Percentiles rank a stretch among this genome's conserved stretches.
Evolutionary conservation across 2,797 vertebrate genomes (phyloP).

Genomic region (Champsocephalus esox): DNA sequence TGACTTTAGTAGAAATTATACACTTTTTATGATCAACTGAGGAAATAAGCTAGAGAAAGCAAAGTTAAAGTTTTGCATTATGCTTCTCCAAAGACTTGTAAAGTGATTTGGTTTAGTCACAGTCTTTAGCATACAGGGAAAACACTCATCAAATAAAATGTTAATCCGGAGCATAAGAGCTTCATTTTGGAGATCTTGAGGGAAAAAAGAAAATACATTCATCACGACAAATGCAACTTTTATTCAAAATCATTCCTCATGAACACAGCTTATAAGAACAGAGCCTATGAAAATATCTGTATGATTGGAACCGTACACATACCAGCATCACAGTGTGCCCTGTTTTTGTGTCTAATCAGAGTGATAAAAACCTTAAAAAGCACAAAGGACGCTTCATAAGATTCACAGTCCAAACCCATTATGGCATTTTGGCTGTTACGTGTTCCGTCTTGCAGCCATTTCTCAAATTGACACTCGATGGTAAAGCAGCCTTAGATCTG

Average conservation of each 20-base stretch:
- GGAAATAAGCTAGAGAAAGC: constrained; percentile 57
- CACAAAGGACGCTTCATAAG: constrained; percentile 34
- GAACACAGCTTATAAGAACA: neutral
- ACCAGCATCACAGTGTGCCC: constrained; percentile 1
- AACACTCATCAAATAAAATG: constrained; percentile 54
- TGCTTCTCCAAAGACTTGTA: constrained; percentile 55
- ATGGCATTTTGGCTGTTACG: constrained; percentile 24
- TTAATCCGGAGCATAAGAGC: constrained; percentile 36
- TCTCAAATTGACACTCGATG: constrained; percentile 29
- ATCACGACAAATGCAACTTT: constrained; percentile 22
- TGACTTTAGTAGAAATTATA: constrained; percentile 48
- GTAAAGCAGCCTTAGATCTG: constrained; percentile 23
- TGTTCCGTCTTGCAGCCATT: constrained; percentile 43
- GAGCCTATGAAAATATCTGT: constrained; percentile 5
- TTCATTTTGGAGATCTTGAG: constrained; percentile 26
- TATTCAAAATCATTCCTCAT: constrained; percentile 13
- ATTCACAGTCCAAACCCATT: constrained; percentile 38
- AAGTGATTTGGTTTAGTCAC: constrained; percentile 45
- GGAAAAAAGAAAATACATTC: constrained; percentile 23
- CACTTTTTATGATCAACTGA: constrained; percentile 63
- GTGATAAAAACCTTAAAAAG: constrained; percentile 21
- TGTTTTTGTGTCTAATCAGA: constrained; percentile 20
- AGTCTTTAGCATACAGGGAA: constrained; percentile 35
- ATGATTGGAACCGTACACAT: neutral
- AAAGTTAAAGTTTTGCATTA: constrained; percentile 48